Base-by-base conservation (phyloP, 2,797 vertebrate species). In the Lepilemur ruficaudatus region DNA sequence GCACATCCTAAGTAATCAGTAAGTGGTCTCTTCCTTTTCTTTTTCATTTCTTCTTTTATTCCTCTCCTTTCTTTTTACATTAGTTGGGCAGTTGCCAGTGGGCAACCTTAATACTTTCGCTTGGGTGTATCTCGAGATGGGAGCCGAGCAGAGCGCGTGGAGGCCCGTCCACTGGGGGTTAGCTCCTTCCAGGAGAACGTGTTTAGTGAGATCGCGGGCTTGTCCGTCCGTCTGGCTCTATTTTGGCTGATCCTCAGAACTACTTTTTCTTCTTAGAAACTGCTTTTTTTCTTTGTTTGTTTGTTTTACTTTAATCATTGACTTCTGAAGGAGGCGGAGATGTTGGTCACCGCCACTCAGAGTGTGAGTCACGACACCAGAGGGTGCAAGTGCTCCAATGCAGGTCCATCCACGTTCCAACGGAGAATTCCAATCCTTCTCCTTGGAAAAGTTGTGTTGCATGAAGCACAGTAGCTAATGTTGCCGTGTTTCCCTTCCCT, bases 131-230 rank as follows among this genome's bases (percentile, higher is more conserved):
- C 1, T 35, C 15, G 7, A 81, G 15, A 18, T 9, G 11, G 9
- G 14, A 18, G 17, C 4, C 22, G 20, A 4, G 9, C 3, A 25
- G 1, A 1, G 1, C 4, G 25, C 11, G 5, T 4, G 0, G 22
- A 22, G n/a, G 41, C 2, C 5, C 57, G 4, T 4, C 30, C 18
- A 13, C 2, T 28, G 12, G 12, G 32, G 5, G 2, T 15, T 23
- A 32, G 20, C 32, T 3, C 2, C 23, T 43, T 23, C n/a, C 1
- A 30, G 2, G 1, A 5, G 41, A 5, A 0, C 4, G 1, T 25
- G 32, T 28, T 55, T 43, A 7, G 2, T 13, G 18, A 61, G 2
- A 20, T 20, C 1, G 0, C 25, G 20, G 17, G 22, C 0, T n/a
- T 46, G 17, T 18, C 25, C 18, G 6, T 23, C 25, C 11, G 0